Conservation (phyloP, 2,888 invertebrate species). For the Biston betularia region DNA sequence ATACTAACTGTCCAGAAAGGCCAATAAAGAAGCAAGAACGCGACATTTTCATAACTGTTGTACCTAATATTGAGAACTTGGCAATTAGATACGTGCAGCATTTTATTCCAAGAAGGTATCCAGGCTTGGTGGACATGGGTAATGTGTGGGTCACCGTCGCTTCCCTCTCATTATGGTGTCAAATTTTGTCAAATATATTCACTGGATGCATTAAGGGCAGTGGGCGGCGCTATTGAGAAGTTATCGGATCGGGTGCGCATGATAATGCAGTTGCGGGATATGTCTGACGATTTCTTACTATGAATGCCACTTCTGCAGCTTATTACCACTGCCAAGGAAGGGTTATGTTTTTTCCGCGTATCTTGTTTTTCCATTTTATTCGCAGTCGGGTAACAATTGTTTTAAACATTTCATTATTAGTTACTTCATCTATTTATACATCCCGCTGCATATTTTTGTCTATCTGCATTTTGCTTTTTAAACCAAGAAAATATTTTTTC, state of each 20-base stretch:
- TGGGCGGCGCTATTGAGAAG: slow-evolving; percentile 67
- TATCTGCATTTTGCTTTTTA: too few species aligned
- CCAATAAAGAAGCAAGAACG: slow-evolving; percentile 19
- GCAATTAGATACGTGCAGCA: slow-evolving; percentile 23
- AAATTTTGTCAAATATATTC: slow-evolving; percentile 76
- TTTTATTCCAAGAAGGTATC: slow-evolving; percentile 33
- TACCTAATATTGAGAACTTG: slow-evolving; percentile 4
- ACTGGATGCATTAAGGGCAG: slow-evolving; percentile 72
- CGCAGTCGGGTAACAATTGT: too few species aligned
- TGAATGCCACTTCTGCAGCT: too few species aligned
- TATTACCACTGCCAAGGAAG: too few species aligned
- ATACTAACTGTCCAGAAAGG: slow-evolving; percentile 8
- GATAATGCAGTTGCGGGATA: slow-evolving; percentile 40
- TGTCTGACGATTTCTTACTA: slow-evolving; percentile 35
- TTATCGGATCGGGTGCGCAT: slow-evolving; percentile 53
- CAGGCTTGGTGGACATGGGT: slow-evolving; percentile 43
- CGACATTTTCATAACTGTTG: slow-evolving; percentile 21
- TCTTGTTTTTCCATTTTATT: too few species aligned
- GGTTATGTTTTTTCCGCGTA: too few species aligned
- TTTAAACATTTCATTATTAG: too few species aligned
- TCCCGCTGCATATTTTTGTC: too few species aligned
- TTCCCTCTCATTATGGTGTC: slow-evolving; percentile 75
- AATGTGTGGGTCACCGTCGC: slow-evolving; percentile 33
- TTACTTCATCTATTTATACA: too few species aligned
- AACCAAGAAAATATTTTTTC: too few species aligned